Conservation (phyloP, 2,113 vertebrate species). For the Xiphorhynchus elegans region DNA sequence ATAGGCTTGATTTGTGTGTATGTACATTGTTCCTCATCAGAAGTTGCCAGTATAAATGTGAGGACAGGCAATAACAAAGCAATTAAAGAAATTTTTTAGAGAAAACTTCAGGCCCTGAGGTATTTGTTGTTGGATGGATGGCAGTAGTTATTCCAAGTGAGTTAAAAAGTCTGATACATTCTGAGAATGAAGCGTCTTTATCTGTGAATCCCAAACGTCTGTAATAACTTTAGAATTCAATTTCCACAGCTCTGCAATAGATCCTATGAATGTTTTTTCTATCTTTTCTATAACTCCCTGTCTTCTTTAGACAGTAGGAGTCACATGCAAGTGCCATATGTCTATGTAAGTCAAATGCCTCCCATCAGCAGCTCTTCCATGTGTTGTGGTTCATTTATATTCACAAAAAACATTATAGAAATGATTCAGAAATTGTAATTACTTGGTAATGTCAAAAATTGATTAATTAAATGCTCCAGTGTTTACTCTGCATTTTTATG, state of each 20-base stretch:
- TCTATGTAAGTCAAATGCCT: neutral
- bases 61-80: neutral
- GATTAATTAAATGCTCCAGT: conserved; percentile 55
- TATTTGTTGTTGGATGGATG: neutral
- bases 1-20: neutral
- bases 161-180: neutral
- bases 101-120: neutral
- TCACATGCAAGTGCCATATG: neutral
- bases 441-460: conserved; percentile 50
- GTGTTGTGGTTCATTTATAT: conserved; percentile 28
- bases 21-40: neutral
- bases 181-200: neutral
- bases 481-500: conserved; percentile 36
- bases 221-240: neutral
- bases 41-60: neutral
- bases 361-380: neutral
- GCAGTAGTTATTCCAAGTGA: neutral
- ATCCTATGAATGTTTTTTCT: neutral
- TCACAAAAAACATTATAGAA: conserved; percentile 33
- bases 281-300: neutral
- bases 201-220: neutral
- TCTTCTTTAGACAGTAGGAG: neutral
- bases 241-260: neutral
- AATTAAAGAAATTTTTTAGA: neutral
- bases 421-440: conserved; percentile 48